Evolutionary conservation across 2,113 vertebrate genomes (phyloP).

Genomic region (Peromyscus californicus): DNA sequence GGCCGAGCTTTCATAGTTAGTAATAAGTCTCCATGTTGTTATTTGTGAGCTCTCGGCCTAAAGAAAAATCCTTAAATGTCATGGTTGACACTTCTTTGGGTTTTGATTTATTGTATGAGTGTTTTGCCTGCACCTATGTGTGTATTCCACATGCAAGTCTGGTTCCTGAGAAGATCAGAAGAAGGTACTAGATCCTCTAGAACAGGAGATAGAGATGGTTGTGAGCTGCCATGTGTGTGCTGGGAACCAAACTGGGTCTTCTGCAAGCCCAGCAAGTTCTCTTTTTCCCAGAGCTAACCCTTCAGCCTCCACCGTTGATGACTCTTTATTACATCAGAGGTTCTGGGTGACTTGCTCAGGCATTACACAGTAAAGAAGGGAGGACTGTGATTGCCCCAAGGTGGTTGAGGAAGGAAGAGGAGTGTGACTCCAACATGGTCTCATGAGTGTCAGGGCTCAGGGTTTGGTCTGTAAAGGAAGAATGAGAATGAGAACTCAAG

Average conservation of each 20-base stretch:
- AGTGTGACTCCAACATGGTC: neutral
- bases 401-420: neutral
- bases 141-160: neutral
- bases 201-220: neutral
- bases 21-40: neutral
- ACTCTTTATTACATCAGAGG: neutral
- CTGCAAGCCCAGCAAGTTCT: neutral
- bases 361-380: neutral
- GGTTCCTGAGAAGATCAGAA: neutral
- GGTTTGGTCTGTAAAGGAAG: neutral
- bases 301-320: no score
- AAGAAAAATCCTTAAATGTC: neutral
- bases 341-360: neutral
- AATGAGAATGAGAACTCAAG: neutral
- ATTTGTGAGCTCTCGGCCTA: neutral
- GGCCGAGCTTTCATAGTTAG: neutral
- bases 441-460: neutral
- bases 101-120: neutral
- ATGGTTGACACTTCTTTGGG: neutral
- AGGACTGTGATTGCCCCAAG: neutral
- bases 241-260: neutral
- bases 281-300: neutral
- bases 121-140: neutral
- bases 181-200: neutral
- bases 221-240: neutral